These are phyloP conservation scores for Apogon hyalosoma DNA, from an alignment of 2,797 vertebrate genomes.

Conservation along the genomic window DNA sequence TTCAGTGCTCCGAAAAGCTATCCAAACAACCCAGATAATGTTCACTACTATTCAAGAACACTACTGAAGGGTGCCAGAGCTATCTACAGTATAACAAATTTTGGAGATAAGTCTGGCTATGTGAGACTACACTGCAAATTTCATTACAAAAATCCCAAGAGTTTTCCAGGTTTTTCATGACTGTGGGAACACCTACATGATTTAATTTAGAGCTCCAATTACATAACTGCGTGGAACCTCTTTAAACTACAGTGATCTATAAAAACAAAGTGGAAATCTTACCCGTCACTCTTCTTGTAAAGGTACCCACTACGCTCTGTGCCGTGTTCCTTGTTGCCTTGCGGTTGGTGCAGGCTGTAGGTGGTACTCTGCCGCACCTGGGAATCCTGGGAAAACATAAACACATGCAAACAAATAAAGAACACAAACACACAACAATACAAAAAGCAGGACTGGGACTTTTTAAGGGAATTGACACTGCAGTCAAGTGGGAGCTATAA, in stretches of 20 bases:
- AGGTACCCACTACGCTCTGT: conserved; percentile 93
- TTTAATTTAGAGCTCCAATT: too few species aligned
- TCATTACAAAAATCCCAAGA: too few species aligned
- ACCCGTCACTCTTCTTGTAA: conserved; percentile 98
- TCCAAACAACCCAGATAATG: too few species aligned
- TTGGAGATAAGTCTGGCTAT: too few species aligned
- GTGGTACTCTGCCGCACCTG: conserved; percentile 94
- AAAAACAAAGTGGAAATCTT: conserved; percentile 37
- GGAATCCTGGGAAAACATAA: conserved; percentile 86
- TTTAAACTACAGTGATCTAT: neutral
- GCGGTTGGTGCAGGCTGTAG: conserved; percentile 97
- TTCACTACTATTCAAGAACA: too few species aligned
- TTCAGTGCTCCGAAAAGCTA: too few species aligned
- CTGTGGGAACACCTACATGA: too few species aligned
- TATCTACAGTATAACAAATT: too few species aligned
- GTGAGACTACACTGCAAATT: too few species aligned
- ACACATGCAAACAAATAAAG: neutral
- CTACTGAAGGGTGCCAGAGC: too few species aligned
- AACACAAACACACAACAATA: neutral
- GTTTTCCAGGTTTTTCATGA: too few species aligned
- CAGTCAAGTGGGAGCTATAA: conserved; percentile 15
- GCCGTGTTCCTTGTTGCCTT: conserved; percentile 98
- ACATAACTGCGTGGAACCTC: too few species aligned
- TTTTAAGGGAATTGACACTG: conserved; percentile 14
- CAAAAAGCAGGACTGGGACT: neutral